A percentile compares a stretch with the other conserved stretches of the same genome.
Conservation (phyloP, 2,888 invertebrate genomes). For the Drosophila melanosoma region DNA sequence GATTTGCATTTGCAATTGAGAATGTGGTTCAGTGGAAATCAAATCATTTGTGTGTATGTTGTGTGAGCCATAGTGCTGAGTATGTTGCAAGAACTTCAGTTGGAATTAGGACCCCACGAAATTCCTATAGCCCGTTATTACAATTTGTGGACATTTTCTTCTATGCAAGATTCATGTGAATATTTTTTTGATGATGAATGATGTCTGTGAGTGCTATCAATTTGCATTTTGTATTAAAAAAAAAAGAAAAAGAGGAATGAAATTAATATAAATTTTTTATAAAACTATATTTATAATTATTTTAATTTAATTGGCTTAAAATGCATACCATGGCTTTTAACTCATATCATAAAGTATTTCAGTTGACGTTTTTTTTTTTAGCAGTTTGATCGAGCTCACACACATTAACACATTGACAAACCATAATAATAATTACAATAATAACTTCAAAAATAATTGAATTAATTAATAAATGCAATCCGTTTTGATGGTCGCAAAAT, state of each 20-base stretch:
- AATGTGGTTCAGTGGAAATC: conserved; percentile 30
- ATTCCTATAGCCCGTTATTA: conserved; percentile 22
- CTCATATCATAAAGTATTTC: conserved; percentile 38
- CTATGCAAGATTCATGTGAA: conserved; percentile 73
- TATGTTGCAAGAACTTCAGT: conserved; percentile 6
- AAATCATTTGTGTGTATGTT: conserved; percentile 38
- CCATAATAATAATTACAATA: conserved; percentile 23
- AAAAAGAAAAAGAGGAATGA: background rate
- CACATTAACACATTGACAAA: conserved; percentile 39
- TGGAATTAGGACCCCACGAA: conserved; percentile 19
- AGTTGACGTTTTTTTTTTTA: conserved; percentile 17
- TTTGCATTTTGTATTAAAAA: conserved; percentile 41
- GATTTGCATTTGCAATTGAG: conserved; percentile 22
- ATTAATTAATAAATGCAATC: conserved; percentile 9
- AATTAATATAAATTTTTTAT: background rate
- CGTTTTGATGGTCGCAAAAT: conserved; percentile 15
- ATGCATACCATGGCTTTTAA: conserved; percentile 53
- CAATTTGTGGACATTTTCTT: conserved; percentile 49
- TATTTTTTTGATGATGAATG: conserved; percentile 18
- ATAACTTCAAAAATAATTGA: background rate
- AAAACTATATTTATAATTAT: background rate
- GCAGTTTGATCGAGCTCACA: conserved; percentile 63
- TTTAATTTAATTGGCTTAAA: conserved; percentile 21
- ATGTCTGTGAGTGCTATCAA: conserved; percentile 62
- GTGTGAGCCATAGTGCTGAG: conserved; percentile 13